Conservation (phyloP, 2,797 vertebrate species). For the Knipowitschia caucasica region DNA sequence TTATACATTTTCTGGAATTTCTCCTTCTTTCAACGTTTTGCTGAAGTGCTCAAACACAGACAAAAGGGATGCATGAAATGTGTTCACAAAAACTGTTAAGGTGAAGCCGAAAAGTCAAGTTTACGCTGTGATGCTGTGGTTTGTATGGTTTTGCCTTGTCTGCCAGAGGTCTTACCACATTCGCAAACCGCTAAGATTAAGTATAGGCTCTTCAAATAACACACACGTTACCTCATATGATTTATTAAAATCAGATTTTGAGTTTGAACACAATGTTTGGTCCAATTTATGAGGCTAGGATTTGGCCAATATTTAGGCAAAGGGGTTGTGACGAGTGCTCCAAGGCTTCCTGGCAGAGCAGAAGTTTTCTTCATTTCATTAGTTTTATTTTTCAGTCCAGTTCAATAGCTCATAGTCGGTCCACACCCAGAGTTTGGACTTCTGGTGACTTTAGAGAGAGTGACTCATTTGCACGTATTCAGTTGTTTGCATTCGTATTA, state of each 20-base stretch:
- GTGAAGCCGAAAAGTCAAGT: slow-evolving; percentile 10
- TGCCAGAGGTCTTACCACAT: slow-evolving; percentile 18
- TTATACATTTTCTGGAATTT: slow-evolving; percentile 23
- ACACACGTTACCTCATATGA: background rate
- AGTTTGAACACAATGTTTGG: slow-evolving; percentile 32
- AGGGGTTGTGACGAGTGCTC: slow-evolving; percentile 31
- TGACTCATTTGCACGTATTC: slow-evolving; percentile 41
- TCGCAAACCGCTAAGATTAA: slow-evolving; percentile 11
- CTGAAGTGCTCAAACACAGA: slow-evolving; percentile 36
- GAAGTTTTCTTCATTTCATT: slow-evolving; percentile 28
- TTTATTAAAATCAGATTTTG: background rate
- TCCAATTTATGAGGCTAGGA: slow-evolving; percentile 49
- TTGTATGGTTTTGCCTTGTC: slow-evolving; percentile 24
- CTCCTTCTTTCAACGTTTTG: slow-evolving; percentile 25
- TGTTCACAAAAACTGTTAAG: slow-evolving; percentile 5
- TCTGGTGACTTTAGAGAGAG: slow-evolving; percentile 14
- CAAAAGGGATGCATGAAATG: slow-evolving; percentile 12
- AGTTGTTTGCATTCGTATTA: background rate
- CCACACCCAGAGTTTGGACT: slow-evolving; percentile 42
- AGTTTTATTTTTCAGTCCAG: slow-evolving; percentile 41
- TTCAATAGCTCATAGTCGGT: slow-evolving; percentile 42
- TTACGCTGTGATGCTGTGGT: slow-evolving; percentile 19
- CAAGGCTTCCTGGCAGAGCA: slow-evolving; percentile 55
- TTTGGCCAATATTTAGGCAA: slow-evolving; percentile 35
- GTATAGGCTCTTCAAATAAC: slow-evolving; percentile 7